Percentiles rank a stretch among this genome's conserved stretches.
phyloP scores from a whole-genome alignment of 2,797 vertebrate genomes.

The Crocodylus rhombifer region DNA sequence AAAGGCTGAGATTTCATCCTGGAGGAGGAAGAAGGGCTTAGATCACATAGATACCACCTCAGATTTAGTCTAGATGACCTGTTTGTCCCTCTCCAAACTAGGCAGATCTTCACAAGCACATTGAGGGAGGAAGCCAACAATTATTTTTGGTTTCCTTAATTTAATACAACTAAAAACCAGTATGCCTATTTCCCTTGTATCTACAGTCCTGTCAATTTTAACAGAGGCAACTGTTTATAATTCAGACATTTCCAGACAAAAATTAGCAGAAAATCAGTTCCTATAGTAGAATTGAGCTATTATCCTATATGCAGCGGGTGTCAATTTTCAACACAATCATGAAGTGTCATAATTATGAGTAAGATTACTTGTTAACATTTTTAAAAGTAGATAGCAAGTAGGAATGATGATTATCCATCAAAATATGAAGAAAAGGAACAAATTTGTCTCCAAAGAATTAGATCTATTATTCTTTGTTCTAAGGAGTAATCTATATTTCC shows the following conservation, averaged over 20 bases:
- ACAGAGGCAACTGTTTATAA: slow-evolving; percentile 44
- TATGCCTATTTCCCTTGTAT: slow-evolving; percentile 14
- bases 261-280: slow-evolving; percentile 76
- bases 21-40: not conserved
- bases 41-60: not conserved
- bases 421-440: slow-evolving; percentile 31
- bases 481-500: not conserved
- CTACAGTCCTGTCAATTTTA: slow-evolving; percentile 70
- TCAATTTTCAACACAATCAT: slow-evolving; percentile 73
- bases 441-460: not conserved
- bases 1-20: not conserved
- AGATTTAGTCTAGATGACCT: not conserved
- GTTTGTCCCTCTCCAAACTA: not conserved
- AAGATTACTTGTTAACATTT: slow-evolving; percentile 76
- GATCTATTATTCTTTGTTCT: not conserved
- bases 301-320: slow-evolving; percentile 76
- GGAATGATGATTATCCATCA: slow-evolving; percentile 76
- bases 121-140: not conserved
- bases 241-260: slow-evolving; percentile 75
- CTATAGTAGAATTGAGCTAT: slow-evolving; percentile 69
- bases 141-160: slow-evolving; percentile 44
- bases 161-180: slow-evolving; percentile 34
- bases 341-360: slow-evolving; percentile 77
- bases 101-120: not conserved
- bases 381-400: slow-evolving; percentile 79